Percentiles rank a stretch among this genome's conserved stretches.
phyloP scores from a whole-genome alignment of 2,888 invertebrate species.

The Dione vanillae region DNA sequence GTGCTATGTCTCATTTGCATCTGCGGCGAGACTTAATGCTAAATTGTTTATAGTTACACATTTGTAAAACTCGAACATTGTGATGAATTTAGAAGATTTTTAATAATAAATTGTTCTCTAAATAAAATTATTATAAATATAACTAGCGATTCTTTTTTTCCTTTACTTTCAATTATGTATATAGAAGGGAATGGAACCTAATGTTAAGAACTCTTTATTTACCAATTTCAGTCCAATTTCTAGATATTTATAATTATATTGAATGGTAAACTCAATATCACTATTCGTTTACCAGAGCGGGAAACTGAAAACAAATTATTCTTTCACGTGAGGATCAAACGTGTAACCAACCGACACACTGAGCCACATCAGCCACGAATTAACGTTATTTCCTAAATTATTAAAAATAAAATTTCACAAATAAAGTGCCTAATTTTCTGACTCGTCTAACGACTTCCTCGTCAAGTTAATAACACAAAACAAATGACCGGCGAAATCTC shows the following conservation, averaged over 20 bases:
- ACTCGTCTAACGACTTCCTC: constrained; percentile 74
- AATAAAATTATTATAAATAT: background rate
- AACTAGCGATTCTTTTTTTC: too few relatives aligned
- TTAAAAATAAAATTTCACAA: constrained; percentile 39
- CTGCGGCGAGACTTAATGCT: constrained; percentile 49
- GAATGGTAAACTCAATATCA: background rate
- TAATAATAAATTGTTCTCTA: background rate
- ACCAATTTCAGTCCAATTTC: background rate
- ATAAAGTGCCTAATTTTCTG: constrained; percentile 65
- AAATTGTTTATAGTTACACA: constrained; percentile 40
- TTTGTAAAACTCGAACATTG: constrained; percentile 12
- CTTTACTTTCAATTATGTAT: background rate
- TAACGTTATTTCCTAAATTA: background rate
- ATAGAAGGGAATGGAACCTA: background rate
- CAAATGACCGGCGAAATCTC: constrained; percentile 75
- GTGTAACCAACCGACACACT: too few relatives aligned
- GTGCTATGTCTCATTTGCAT: constrained; percentile 74
- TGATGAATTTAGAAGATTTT: background rate
- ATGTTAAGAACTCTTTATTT: background rate
- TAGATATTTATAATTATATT: background rate
- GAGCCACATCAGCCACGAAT: too few relatives aligned
- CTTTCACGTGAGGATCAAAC: too few relatives aligned
- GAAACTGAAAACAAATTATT: too few relatives aligned
- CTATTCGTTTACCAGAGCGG: too few relatives aligned
- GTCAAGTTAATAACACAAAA: constrained; percentile 79